Evolutionary conservation across 2,888 invertebrate genomes (phyloP).

Genomic region (Creontiades dilutus): DNA sequence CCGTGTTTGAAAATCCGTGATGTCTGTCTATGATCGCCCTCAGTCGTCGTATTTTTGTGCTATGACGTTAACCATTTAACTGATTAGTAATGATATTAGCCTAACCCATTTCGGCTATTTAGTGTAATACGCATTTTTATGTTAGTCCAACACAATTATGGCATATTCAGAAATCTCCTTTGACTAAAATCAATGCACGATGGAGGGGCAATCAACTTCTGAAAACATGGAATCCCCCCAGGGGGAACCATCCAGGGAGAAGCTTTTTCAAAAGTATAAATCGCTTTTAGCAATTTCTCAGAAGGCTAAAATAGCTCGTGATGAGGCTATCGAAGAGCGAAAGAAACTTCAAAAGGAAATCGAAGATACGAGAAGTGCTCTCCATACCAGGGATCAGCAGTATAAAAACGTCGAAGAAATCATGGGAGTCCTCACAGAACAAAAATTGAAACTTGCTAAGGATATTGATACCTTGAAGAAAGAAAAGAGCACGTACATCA

Average conservation of each 20-base stretch:
- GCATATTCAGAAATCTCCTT: too few relatives aligned
- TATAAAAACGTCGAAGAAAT: slow-evolving; percentile 73
- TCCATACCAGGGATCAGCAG: slow-evolving; percentile 68
- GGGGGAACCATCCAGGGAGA: slow-evolving; percentile 81
- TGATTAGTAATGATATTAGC: too few relatives aligned
- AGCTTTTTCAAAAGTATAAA: slow-evolving; percentile 85
- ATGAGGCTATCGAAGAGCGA: slow-evolving; percentile 78
- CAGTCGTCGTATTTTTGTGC: too few relatives aligned
- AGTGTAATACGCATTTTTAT: too few relatives aligned
- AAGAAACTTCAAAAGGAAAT: slow-evolving; percentile 64
- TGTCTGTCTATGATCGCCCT: too few relatives aligned
- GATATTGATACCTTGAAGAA: slow-evolving; percentile 74
- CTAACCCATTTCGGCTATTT: too few relatives aligned
- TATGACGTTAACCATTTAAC: too few relatives aligned
- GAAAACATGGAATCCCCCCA: slow-evolving; percentile 42
- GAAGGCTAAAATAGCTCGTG: slow-evolving; percentile 86
- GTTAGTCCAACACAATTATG: too few relatives aligned
- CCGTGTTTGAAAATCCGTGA: too few relatives aligned
- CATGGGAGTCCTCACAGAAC: slow-evolving; percentile 73
- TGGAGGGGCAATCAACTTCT: neutral
- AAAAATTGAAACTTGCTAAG: slow-evolving; percentile 74
- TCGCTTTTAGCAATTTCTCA: slow-evolving; percentile 84
- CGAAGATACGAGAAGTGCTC: slow-evolving; percentile 17
- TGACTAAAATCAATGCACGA: neutral
- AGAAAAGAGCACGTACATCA: slow-evolving; percentile 64